phyloP scores from a whole-genome alignment of 2,113 vertebrate species.

The Caracal caracal region DNA sequence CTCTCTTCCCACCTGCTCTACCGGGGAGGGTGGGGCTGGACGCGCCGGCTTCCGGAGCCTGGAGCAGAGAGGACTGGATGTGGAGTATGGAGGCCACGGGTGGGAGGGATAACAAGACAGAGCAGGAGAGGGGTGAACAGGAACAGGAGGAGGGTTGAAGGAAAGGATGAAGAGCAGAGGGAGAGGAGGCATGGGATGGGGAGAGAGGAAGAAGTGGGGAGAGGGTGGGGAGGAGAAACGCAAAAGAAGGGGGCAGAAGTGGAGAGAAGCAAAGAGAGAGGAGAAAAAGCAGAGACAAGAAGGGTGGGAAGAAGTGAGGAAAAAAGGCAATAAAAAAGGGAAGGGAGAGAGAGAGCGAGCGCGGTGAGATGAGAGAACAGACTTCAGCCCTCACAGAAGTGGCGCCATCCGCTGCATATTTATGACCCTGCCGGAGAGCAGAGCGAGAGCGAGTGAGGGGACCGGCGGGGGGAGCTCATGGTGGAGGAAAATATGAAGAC shows the following conservation, averaged over 20 bases:
- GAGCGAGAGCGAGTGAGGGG: slow-evolving; percentile 61
- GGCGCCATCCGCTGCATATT: slow-evolving; percentile 86
- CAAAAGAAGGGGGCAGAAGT: background rate
- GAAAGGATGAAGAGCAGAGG: slow-evolving; percentile 74
- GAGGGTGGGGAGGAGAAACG: background rate
- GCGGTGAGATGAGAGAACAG: slow-evolving; percentile 52
- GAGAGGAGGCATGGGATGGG: background rate
- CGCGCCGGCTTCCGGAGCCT: slow-evolving; percentile 52
- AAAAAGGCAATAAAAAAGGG: background rate
- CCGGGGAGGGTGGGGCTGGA: slow-evolving; percentile 33
- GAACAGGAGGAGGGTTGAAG: slow-evolving; percentile 31
- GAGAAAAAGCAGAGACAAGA: background rate
- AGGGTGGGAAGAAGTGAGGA: background rate
- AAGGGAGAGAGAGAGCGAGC: background rate
- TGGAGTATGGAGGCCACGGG: slow-evolving; percentile 82
- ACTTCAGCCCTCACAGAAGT: slow-evolving; percentile 78
- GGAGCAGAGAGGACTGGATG: slow-evolving; percentile 80
- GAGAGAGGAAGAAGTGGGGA: background rate
- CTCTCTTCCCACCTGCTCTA: background rate
- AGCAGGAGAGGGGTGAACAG: background rate
- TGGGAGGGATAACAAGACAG: slow-evolving; percentile 78
- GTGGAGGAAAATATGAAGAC: slow-evolving; percentile 81
- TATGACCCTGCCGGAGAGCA: slow-evolving; percentile 83
- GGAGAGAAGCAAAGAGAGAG: background rate
- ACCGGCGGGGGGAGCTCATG: background rate